Evolutionary conservation across 2,888 invertebrate genomes (phyloP).

Genomic region (Brachypalpus laphriformis): DNA sequence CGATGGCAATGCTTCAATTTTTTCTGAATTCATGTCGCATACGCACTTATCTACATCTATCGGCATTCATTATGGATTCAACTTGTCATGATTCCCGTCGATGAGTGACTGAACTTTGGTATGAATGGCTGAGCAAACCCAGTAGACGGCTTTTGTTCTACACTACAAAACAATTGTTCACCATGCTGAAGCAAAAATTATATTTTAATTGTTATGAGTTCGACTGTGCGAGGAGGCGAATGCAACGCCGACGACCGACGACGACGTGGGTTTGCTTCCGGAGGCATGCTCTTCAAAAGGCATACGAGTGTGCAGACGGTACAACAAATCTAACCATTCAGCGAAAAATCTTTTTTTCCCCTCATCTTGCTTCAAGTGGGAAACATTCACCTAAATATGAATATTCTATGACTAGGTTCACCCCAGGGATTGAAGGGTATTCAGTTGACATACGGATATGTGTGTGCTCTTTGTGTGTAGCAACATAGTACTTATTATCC

Average conservation of each 20-base stretch:
- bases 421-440: conserved; percentile 37
- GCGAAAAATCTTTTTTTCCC: conserved; percentile 40
- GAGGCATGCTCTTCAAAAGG: conserved; percentile 24
- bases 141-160: conserved; percentile 56
- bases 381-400: conserved; percentile 63
- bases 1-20: neutral
- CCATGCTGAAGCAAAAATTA: conserved; percentile 35
- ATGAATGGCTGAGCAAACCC: conserved; percentile 19
- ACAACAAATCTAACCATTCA: conserved; percentile 62
- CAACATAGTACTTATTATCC: conserved; percentile 62
- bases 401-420: conserved; percentile 51
- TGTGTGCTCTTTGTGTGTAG: conserved; percentile 12
- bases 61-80: conserved; percentile 52
- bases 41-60: conserved; percentile 65
- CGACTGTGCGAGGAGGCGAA: conserved; percentile 1
- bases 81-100: conserved; percentile 46
- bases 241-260: neutral
- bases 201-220: conserved; percentile 61
- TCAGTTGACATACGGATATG: conserved; percentile 21
- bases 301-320: conserved; percentile 38
- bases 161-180: conserved; percentile 50
- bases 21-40: conserved; percentile 42
- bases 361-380: conserved; percentile 40
- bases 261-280: conserved; percentile 1
- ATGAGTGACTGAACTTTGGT: conserved; percentile 69